Evolutionary conservation across 2,113 vertebrate genomes (phyloP).

Genomic region (Isichthys henryi): DNA sequence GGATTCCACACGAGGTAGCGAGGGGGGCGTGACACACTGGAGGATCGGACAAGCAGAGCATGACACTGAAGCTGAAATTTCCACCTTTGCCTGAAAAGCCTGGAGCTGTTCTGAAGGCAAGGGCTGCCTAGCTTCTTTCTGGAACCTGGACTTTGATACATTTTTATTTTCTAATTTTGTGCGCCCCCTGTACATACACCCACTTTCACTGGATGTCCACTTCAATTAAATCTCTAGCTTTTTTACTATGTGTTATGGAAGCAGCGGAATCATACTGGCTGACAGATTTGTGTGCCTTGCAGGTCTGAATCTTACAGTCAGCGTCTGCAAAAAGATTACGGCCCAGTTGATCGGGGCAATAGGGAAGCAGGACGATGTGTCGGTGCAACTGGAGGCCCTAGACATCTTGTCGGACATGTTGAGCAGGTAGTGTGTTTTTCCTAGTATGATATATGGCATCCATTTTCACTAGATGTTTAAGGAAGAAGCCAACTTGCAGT

Average conservation of each 20-base stretch:
- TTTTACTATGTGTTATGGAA: not conserved
- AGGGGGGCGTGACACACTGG: no score
- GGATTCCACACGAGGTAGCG: no score
- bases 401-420: constrained; percentile 94
- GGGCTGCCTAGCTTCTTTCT: not conserved
- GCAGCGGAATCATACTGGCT: not conserved
- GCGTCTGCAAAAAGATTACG: constrained; percentile 85
- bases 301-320: constrained; percentile 77
- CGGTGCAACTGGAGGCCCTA: constrained; percentile 86
- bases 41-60: no score
- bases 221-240: not conserved
- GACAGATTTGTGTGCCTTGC: not conserved
- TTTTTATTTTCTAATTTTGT: not conserved
- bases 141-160: not conserved
- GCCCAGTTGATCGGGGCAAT: constrained; percentile 84
- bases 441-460: not conserved
- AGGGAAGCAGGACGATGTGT: constrained; percentile 84
- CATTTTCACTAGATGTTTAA: not conserved
- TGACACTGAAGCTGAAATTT: not conserved
- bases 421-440: constrained; percentile 67
- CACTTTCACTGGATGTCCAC: not conserved
- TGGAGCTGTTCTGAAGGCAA: not conserved
- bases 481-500: not conserved
- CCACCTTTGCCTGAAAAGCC: not conserved
- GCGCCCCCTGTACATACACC: not conserved